Evolutionary conservation across 2,797 vertebrate genomes (phyloP).

Genomic region (Acanthis flammea): DNA sequence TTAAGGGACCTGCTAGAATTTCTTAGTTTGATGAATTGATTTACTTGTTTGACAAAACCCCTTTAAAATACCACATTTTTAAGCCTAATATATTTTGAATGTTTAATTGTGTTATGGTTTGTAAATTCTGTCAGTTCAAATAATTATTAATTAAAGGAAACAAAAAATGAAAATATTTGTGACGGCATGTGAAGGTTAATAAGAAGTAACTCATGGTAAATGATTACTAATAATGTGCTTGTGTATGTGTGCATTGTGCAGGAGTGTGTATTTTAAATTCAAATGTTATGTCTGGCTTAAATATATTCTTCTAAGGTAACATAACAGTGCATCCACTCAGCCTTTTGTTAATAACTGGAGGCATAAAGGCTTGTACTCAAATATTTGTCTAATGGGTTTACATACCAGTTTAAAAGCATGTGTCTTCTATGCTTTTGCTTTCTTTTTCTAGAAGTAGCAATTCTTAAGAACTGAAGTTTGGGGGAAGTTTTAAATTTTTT

Average conservation of each 20-base stretch:
- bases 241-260: neutral
- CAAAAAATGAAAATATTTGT: neutral
- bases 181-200: neutral
- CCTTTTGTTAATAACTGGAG: neutral
- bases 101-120: neutral
- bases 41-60: neutral
- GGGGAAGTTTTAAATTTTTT: neutral
- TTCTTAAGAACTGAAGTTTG: neutral
- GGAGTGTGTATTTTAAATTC: neutral
- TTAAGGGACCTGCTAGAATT: neutral
- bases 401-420: neutral
- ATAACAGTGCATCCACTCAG: neutral
- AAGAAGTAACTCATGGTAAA: neutral
- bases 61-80: neutral
- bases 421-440: neutral
- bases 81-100: neutral
- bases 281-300: neutral
- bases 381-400: neutral
- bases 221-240: neutral
- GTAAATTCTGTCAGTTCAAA: neutral
- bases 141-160: neutral
- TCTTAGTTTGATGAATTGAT: neutral
- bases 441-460: neutral
- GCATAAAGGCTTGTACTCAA: neutral
- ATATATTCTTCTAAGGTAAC: neutral